Base-by-base conservation (phyloP, 2,888 invertebrate genomes). In the Lobophora halterata region DNA sequence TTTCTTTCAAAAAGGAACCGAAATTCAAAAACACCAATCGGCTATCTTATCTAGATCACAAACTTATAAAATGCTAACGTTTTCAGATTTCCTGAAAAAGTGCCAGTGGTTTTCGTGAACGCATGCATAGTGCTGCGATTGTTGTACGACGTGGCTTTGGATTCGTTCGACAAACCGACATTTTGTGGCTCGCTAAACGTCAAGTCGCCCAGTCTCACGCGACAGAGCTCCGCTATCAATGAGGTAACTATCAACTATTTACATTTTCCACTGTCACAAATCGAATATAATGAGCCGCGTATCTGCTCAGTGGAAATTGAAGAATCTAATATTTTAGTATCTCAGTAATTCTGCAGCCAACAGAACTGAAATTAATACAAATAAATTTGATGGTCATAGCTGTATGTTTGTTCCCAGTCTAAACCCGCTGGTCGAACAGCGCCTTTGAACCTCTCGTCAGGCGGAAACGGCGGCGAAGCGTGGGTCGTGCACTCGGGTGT, bases 401-500 rank as follows among this genome's bases (percentile, higher is more conserved):
- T n/a, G n/a, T n/a, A n/a, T n/a, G n/a, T n/a, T 9, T 1, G 12
- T 33, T 28, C 55, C 0, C 53, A 83, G 85, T 58, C 72, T 0
- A 85, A 83, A n/a, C 85, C 79, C 1, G 79, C 80, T 0, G 87
- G 91, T 1, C 90, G 90, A 7, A 91, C 95, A 4, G 92, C 93
- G 23, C 91, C 94, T 0, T 79, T 96, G 6, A 96, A 95, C 78
- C 85, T 97, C 5, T 90, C 89, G 23, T 93, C 93, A 0, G 55
- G 51, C 29, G 54, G 92, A 91, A 54, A 77, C 81, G 43, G 93
- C 90, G 61, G 81, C 80, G 96, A 96, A 74, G 93, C 96, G 14
- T 93, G 97, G 63, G 93, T 99, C 45, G 97, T 99, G 5, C 99
- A 99, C 85, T 94, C 99, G 0, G 97, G 97, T 0, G 96, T 98